Base-by-base conservation (phyloP, 2,797 vertebrate species). In the Orestias chungarensis region DNA sequence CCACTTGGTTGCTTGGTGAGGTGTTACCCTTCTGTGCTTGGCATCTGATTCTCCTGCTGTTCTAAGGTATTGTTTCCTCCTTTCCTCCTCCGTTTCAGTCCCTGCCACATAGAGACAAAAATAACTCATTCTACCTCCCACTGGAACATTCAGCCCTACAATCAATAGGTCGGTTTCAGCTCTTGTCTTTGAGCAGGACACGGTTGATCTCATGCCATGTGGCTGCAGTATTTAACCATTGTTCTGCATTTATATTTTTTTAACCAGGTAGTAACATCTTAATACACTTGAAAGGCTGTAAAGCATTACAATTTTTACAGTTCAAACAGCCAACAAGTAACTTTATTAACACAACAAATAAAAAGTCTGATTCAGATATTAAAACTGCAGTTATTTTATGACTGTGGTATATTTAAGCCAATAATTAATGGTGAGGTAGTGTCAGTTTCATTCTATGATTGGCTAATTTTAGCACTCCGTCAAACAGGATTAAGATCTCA, bases 301-400 rank as follows among this genome's bases (percentile, higher is more conserved):
- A 82, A 71, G 73, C 75, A 70, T 72, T 73, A 76, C 85, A 88
- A 82, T 86, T 92, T 92, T 91, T 87, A 89, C 75, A 84, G 88
- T 86, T 92, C 86, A 91, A 93, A 91, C 85, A 81, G 88, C 72
- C 77, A 79, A 73, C 72, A 92, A 92, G 93, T 91, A 86, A 89
- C n/a, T n/a, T n/a, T n/a, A n/a, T n/a, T n/a, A n/a, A n/a, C n/a
- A n/a, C n/a, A n/a, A n/a, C 72, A 92, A 92, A 93, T 91, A 86
- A 89, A 87, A 88, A 90, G 87, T 89, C 87, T 90, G 85, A 93
- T 86, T 52, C 85, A 85, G 78, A 82, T 89, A 90, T 88, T 81
- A 87, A n/a, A 70, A 85, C 80, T 20, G 66, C 81, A 78, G 81
- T 83, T 83, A 78, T 79, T 88, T 86, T 83, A 89, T 79, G 82